Conservation (phyloP, 2,113 vertebrate species). For the Corydoras maculifer region DNA sequence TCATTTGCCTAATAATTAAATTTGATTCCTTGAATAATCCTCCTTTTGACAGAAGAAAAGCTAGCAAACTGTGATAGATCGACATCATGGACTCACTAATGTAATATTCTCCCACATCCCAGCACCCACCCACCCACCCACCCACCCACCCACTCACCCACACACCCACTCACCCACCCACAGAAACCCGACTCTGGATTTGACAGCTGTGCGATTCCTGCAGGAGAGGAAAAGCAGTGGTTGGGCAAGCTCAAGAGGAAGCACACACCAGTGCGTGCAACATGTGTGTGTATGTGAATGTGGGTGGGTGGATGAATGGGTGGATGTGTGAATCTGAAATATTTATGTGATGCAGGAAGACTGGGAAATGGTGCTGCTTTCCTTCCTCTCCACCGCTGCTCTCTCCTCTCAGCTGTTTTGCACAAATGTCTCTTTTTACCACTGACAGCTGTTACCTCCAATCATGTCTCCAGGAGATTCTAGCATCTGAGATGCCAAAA, state of each 20-base stretch:
- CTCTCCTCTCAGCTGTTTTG: constrained; percentile 26
- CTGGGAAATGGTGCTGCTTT: constrained; percentile 27
- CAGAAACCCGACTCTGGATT: neutral
- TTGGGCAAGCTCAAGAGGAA: neutral
- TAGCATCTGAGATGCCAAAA: constrained; percentile 14
- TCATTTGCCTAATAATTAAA: too few species aligned
- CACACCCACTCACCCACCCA: constrained; percentile 3
- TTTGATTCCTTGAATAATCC: neutral
- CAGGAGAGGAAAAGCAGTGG: neutral
- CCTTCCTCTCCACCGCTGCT: constrained; percentile 18
- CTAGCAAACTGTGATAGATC: neutral
- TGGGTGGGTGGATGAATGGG: constrained; percentile 16
- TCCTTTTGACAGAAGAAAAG: neutral
- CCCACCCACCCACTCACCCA: constrained; percentile 3
- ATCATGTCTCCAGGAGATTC: constrained; percentile 15
- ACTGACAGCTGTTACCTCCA: constrained; percentile 26
- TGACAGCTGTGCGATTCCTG: constrained; percentile 15
- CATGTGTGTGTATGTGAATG: neutral
- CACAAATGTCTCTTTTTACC: constrained; percentile 41
- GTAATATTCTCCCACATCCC: neutral
- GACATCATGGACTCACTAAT: neutral
- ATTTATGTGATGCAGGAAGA: constrained; percentile 50
- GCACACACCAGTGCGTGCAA: constrained; percentile 20
- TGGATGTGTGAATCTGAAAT: constrained; percentile 42
- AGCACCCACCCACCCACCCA: constrained; percentile 8